These are phyloP conservation scores for Rhineura floridana DNA, from an alignment of 2,113 vertebrate genomes.

Conservation along the genomic window DNA sequence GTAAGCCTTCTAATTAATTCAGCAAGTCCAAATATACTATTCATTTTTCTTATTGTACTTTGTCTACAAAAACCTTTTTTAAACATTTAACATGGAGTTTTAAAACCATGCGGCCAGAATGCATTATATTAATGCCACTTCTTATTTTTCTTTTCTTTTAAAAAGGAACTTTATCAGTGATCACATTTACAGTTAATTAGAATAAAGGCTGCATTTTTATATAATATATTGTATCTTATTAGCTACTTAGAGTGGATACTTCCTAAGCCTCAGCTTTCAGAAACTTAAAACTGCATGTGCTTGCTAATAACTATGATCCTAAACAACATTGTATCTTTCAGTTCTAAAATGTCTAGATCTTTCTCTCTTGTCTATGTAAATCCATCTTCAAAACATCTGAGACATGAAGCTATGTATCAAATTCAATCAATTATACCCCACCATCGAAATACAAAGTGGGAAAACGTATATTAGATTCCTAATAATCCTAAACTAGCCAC, in stretches of 20 bases:
- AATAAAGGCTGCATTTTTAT: background rate
- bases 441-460: background rate
- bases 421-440: background rate
- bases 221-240: background rate
- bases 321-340: background rate
- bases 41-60: background rate
- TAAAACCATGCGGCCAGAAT: background rate
- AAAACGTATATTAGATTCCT: background rate
- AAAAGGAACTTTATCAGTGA: background rate
- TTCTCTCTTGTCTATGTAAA: background rate
- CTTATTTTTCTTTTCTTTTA: background rate
- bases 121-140: background rate
- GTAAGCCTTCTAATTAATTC: constrained; percentile 41
- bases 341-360: background rate
- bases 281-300: background rate
- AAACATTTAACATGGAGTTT: constrained; percentile 16
- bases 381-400: background rate
- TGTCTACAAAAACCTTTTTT: background rate
- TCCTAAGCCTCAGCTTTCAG: background rate
- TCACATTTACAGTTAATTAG: background rate
- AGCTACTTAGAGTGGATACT: background rate
- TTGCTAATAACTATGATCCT: background rate
- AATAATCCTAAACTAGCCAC: background rate
- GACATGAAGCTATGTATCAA: background rate
- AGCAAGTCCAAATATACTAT: constrained; percentile 14